Evolutionary conservation across 1,140 invertebrate species (phyloP).

Genomic region (Cylas formicarius): DNA sequence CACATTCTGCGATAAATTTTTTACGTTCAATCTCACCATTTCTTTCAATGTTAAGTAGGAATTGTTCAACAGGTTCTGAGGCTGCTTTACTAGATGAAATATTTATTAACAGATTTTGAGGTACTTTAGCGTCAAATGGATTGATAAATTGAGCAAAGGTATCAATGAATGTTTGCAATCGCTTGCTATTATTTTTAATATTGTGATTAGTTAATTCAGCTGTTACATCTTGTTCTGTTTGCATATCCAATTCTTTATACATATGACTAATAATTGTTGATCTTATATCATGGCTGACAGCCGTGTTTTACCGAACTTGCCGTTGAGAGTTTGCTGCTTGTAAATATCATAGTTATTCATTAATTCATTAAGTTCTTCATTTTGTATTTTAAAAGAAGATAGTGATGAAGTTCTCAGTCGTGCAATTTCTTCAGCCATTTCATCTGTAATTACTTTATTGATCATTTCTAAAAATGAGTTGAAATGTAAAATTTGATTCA

Average conservation of each 20-base stretch:
- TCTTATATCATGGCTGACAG: neutral
- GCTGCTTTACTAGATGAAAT: conserved; percentile 25
- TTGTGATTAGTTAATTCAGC: neutral
- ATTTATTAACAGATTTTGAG: conserved; percentile 18
- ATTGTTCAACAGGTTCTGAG: conserved; percentile 18
- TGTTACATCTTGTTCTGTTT: conserved; percentile 5
- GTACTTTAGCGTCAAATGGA: conserved; percentile 15
- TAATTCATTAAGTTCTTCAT: neutral
- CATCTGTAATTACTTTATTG: conserved; percentile 29
- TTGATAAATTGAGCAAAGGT: conserved; percentile 19
- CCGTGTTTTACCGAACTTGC: conserved; percentile 21
- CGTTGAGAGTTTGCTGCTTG: conserved; percentile 32
- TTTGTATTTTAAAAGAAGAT: conserved; percentile 16
- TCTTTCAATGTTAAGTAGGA: conserved; percentile 25
- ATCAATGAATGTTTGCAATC: conserved; percentile 22
- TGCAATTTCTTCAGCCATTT: conserved; percentile 27
- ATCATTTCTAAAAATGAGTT: conserved; percentile 38
- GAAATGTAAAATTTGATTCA: no score
- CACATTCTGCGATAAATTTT: conserved; percentile 9
- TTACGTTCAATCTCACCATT: conserved; percentile 15
- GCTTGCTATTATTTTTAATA: conserved; percentile 13
- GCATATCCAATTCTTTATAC: conserved; percentile 4
- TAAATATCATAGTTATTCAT: neutral
- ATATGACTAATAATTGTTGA: conserved; percentile 21
- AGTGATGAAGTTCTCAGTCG: no score